Base-by-base conservation (phyloP, 2,888 invertebrate species). In the Perizoma flavofasciatum region DNA sequence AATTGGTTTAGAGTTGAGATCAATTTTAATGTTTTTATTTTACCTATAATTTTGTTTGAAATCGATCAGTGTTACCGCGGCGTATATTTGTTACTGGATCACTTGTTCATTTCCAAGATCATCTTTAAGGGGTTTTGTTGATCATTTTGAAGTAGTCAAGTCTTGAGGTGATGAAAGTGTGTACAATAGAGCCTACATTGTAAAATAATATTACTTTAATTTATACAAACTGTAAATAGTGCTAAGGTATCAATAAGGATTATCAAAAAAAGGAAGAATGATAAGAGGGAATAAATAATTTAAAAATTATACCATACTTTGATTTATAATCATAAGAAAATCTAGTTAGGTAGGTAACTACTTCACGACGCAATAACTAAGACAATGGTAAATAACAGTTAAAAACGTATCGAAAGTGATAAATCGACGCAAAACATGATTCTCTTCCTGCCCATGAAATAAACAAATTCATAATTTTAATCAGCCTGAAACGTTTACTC, bases 211-310 rank as follows among this genome's bases (percentile, higher is more conserved):
- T 86, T 84, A 87, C 82, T 82, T 86, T 92, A 89, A 91, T 89
- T 92, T 92, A 91, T 91, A 89, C 86, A 87, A 89, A 87, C 83
- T 91, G 91, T 92, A 92, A 88, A 92, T 92, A 92, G 79, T 71
- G 83, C 78, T 90, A 89, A 89, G 90, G 80, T 89, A 87, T 85
- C 73, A 73, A 43, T 87, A 89, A 90, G 88, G 75, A 84, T 82
- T 86, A 89, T 88, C 81, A 86, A 88, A 89, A 86, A 88, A 88
- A 86, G 84, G 85, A 89, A 83, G 85, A 87, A 84, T 82, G 88
- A 90, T 88, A 89, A 22, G 89, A 88, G 85, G 86, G 86, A 90
- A 89, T 90, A 87, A 83, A 89, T 86, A 83, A 88, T 88, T 83
- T 79, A 79, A 79, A 80, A 79, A 77, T 71, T 73, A 65, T 74